Percentiles rank a stretch among this genome's conserved stretches.
These are phyloP conservation scores for Pampusana beccarii DNA, from an alignment of 2,113 vertebrate species.

Conservation along the genomic window DNA sequence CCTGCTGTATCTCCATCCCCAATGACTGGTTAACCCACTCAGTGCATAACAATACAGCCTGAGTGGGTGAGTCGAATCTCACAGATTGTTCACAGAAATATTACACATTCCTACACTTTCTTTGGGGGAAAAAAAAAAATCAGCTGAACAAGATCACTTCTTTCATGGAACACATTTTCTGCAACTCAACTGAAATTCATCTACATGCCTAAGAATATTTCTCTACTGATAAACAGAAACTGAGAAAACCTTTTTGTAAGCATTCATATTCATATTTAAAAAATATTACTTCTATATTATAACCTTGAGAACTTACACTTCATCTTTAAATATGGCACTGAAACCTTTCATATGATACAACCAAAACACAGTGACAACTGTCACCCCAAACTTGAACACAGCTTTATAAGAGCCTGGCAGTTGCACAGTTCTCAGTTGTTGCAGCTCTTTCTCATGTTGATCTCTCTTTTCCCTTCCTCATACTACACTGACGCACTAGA, in stretches of 20 bases:
- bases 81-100: slow-evolving; percentile 23
- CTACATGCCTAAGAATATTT: neutral
- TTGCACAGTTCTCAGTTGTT: neutral
- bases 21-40: neutral
- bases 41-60: neutral
- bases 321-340: neutral
- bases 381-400: neutral
- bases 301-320: neutral
- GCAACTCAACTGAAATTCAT: neutral
- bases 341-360: slow-evolving; percentile 4
- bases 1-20: neutral
- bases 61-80: slow-evolving; percentile 24
- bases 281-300: neutral
- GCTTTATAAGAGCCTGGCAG: neutral
- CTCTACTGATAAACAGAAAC: neutral
- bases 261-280: neutral
- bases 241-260: neutral
- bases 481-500: neutral
- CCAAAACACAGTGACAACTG: slow-evolving; percentile 21
- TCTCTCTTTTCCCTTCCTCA: neutral
- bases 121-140: neutral
- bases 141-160: neutral
- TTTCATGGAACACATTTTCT: neutral
- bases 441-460: neutral
- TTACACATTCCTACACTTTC: slow-evolving; percentile 15